These are phyloP conservation scores for Sparidentex hasta DNA, from an alignment of 2,797 vertebrate genomes.

Conservation along the genomic window DNA sequence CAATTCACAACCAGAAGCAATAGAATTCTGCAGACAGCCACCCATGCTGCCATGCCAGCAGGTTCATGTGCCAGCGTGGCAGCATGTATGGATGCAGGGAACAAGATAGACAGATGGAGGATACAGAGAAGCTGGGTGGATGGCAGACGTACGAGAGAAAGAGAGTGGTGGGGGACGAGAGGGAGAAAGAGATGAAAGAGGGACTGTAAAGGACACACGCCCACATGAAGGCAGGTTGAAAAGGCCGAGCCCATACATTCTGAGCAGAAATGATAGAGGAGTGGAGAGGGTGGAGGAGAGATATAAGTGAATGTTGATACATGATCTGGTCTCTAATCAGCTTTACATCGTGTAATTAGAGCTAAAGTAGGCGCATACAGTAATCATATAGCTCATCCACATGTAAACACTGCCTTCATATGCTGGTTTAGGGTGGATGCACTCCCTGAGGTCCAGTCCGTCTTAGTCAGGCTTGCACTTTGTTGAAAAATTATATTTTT, in stretches of 20 bases:
- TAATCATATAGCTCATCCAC: slow-evolving; percentile 56
- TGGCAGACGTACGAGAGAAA: slow-evolving; percentile 48
- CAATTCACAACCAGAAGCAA: slow-evolving; percentile 4
- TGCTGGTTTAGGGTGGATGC: slow-evolving; percentile 22
- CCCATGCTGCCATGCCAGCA: slow-evolving; percentile 51
- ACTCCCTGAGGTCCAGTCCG: not conserved
- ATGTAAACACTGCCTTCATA: slow-evolving; percentile 45
- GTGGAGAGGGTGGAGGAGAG: slow-evolving; percentile 54
- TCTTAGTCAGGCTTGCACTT: not conserved
- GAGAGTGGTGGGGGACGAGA: slow-evolving; percentile 4
- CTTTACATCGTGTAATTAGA: slow-evolving; percentile 61
- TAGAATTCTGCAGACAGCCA: slow-evolving; percentile 39
- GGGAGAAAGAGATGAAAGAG: slow-evolving; percentile 5
- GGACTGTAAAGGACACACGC: slow-evolving; percentile 32
- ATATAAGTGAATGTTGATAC: slow-evolving; percentile 50
- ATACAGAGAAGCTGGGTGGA: slow-evolving; percentile 50
- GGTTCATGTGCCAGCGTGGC: slow-evolving; percentile 29
- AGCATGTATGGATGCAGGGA: slow-evolving; percentile 48
- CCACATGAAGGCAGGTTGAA: slow-evolving; percentile 56
- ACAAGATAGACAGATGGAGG: slow-evolving; percentile 67
- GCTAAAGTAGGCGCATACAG: slow-evolving; percentile 30
- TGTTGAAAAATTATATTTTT: not conserved
- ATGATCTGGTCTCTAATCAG: slow-evolving; percentile 71
- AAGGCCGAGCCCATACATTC: slow-evolving; percentile 32
- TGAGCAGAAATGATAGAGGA: slow-evolving; percentile 58